These are phyloP conservation scores for Amphiprion percula DNA, from an alignment of 2,113 vertebrate species.

Conservation along the genomic window DNA sequence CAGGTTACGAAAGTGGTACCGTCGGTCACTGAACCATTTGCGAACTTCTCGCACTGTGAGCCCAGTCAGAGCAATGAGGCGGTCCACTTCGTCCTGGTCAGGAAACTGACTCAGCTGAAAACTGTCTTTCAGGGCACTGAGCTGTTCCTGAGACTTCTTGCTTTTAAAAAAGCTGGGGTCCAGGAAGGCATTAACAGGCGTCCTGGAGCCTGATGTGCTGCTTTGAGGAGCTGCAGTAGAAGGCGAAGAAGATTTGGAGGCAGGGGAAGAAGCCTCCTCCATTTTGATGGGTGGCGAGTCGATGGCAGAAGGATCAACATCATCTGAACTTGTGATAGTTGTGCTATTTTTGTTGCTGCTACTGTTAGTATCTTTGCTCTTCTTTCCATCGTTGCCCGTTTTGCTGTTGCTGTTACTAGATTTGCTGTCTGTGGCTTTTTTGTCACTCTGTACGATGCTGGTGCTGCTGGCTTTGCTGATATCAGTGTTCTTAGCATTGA, in stretches of 20 bases:
- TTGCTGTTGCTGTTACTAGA: slow-evolving; percentile 7
- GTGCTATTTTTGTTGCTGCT: slow-evolving; percentile 44
- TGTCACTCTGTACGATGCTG: slow-evolving; percentile 62
- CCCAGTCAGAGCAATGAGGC: slow-evolving; percentile 91
- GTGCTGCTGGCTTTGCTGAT: slow-evolving; percentile 41
- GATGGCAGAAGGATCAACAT: slow-evolving; percentile 33
- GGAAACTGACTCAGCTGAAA: slow-evolving; percentile 94
- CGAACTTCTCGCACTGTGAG: slow-evolving; percentile 94
- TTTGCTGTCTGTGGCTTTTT: slow-evolving; percentile 56
- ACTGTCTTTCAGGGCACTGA: slow-evolving; percentile 93
- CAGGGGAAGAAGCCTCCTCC: slow-evolving; percentile 70
- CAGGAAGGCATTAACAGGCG: slow-evolving; percentile 83
- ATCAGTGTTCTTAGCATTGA: slow-evolving; percentile 30
- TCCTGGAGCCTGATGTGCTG: slow-evolving; percentile 80
- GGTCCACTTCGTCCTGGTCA: slow-evolving; percentile 93
- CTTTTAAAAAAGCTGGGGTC: slow-evolving; percentile 92
- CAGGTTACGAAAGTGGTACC: slow-evolving; percentile 95
- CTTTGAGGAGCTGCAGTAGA: slow-evolving; percentile 78
- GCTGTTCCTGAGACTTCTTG: slow-evolving; percentile 97
- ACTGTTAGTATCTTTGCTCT: slow-evolving; percentile 28
- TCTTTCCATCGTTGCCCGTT: slow-evolving; percentile 4
- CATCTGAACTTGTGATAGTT: slow-evolving; percentile 39
- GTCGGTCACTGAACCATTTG: slow-evolving; percentile 98
- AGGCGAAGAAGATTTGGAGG: slow-evolving; percentile 77
- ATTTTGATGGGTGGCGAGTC: slow-evolving; percentile 54